A percentile compares a stretch with the other conserved stretches of the same genome.
Evolutionary conservation across 2,888 invertebrate species (phyloP).

Genomic region (Tenthredo livida): DNA sequence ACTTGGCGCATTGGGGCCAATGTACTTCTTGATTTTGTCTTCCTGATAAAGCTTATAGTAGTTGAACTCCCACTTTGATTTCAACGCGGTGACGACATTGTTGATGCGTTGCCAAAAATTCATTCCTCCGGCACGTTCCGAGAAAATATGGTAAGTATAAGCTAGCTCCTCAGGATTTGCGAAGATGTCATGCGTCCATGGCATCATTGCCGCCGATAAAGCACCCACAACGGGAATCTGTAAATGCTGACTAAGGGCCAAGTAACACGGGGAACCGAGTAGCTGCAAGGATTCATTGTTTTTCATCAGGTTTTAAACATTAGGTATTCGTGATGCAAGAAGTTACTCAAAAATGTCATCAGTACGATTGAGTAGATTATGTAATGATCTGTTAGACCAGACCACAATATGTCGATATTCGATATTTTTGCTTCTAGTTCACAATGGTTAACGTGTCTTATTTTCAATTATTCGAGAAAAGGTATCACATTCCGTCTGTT

Average conservation of each 20-base stretch:
- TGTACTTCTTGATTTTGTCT: constrained; percentile 61
- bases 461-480: no score
- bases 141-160: constrained; percentile 58
- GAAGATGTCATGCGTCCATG: constrained; percentile 59
- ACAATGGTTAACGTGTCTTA: no score
- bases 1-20: constrained; percentile 70
- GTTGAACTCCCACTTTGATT: constrained; percentile 42
- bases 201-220: constrained; percentile 54
- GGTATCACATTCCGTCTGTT: no score
- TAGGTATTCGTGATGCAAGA: neutral
- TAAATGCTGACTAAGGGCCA: constrained; percentile 57
- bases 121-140: constrained; percentile 32
- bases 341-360: neutral
- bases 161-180: constrained; percentile 64
- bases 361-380: neutral
- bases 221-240: constrained; percentile 68
- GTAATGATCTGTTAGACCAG: neutral
- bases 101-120: constrained; percentile 64
- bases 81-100: constrained; percentile 57
- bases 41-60: constrained; percentile 59
- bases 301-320: constrained; percentile 57
- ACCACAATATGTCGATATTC: neutral
- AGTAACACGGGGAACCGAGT: constrained; percentile 64
- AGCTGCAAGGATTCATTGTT: constrained; percentile 76
- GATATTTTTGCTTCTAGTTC: no score